Evolutionary conservation across 2,113 vertebrate species (phyloP), one percentile per base, ranked within the genome.

Genomic region (Rhynchomys soricoides): DNA sequence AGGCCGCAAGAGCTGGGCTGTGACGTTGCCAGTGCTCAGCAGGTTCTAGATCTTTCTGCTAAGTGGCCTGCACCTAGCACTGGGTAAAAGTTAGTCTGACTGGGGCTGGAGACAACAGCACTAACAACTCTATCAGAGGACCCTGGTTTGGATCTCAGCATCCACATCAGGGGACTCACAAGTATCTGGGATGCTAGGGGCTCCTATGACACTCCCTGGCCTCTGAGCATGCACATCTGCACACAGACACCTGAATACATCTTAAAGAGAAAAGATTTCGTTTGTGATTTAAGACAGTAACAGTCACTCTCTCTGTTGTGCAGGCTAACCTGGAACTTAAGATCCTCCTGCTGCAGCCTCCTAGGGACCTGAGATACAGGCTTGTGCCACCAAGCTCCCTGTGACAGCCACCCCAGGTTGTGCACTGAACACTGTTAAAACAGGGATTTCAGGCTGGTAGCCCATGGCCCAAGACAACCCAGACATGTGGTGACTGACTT

Each of bases 11-110:
- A 57, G 9, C 13, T 15, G 21, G n/a, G 55, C 59, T 5, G 0
- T 26, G 4, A 26, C 12, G 1, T 22, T 57, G 3, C 43, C 66
- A 45, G 15, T 1, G 0, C 21, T 16, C 1, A 21, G 12, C 7
- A 4, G 29, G 12, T 59, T 50, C 26, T 71, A 31, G 68, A 22
- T 19, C 52, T 71, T 71, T 24, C 93, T 50, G 52, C 50, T 70
- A 45, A 77, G 50, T 9, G 86, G 68, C 22, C 29, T 11, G 11
- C 19, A 1, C n/a, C 70, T 70, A 19, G 43, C 19, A 2, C 31
- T 29, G 11, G 1, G 0, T 43, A 55, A 43, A 52, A 22, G 5
- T 19, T 11, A 5, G 50, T 48, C 66, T 45, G 1, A 3, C 34
- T 1, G 48, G 2, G 24, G 55, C 55, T 43, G 55, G n/a, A 83